These are phyloP conservation scores for Turnix velox DNA, from an alignment of 2,113 vertebrate genomes.

Conservation along the genomic window DNA sequence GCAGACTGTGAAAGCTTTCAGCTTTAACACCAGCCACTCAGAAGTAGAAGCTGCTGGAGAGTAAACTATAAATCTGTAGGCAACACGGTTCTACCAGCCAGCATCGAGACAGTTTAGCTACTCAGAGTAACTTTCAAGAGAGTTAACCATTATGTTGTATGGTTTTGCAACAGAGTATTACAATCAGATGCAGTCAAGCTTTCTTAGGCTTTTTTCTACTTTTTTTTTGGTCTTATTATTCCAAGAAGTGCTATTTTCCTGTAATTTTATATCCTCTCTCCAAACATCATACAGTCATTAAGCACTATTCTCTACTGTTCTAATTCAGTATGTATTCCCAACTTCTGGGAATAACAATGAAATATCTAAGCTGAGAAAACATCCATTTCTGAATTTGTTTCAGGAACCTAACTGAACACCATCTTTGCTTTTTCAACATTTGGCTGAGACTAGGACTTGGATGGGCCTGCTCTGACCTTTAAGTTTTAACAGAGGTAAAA, in stretches of 20 bases:
- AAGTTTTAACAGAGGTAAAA: background rate
- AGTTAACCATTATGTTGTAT: background rate
- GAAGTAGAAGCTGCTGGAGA: background rate
- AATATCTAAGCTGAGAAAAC: background rate
- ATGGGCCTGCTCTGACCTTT: background rate
- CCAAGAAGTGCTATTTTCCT: background rate
- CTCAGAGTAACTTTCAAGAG: background rate
- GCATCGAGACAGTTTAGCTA: background rate
- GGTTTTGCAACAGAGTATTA: background rate
- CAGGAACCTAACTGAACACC: background rate
- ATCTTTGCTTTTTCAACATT: background rate
- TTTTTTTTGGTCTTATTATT: background rate
- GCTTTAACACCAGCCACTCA: background rate
- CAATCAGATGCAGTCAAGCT: background rate
- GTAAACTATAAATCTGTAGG: background rate
- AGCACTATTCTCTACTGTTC: background rate
- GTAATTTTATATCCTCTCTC: background rate
- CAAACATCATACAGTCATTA: background rate
- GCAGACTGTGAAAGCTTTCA: background rate
- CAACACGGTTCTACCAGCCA: background rate
- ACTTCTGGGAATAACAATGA: background rate
- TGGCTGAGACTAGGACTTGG: background rate
- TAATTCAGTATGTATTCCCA: background rate
- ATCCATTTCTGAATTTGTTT: background rate
- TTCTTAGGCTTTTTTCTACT: background rate